Base-by-base conservation (phyloP, 2,888 invertebrate genomes). In the Endomychus coccineus region DNA sequence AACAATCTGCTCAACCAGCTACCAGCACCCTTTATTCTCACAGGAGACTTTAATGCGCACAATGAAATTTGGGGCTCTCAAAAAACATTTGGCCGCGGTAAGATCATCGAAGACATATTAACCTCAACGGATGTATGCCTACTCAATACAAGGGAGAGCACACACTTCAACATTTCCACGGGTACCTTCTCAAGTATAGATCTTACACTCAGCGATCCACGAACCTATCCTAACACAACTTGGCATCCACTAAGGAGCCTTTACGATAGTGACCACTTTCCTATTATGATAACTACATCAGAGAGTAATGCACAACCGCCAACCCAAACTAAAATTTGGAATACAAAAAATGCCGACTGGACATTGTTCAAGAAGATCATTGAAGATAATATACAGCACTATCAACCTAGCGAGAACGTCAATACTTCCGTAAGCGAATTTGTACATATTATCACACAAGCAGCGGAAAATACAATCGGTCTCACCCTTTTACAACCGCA, bases 201-300 rank as follows among this genome's bases (percentile, higher is more conserved):
- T 22, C 28, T 39, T n/a, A 38, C 34, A n/a, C 27, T 42, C 2
- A 39, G 34, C 11, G 31, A 38, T 17, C 37, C 37, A 19, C 16
- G 15, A 4, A 11, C 16, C 14, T 7, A 16, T 13, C 35, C 29
- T 19, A 15, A 2, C 9, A 7, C 39, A 11, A 16, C 23, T n/a
- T 42, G 39, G 42, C 7, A 19, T 5, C 16, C 27, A n/a, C 21
- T 24, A 21, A 35, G 35, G 1, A 19, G 19, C 16, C 33, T 42
- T 5, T 32, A 12, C 16, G 39, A 15, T 7, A 42, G 42, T 16
- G 23, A 42, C 17, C 39, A 42, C 27, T 42, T 17, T 15, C 33
- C 39, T n/a, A 39, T 41, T 37, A 16, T 27, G 25, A 41, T 41
- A 15, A 5, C 31, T n/a, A n/a, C n/a, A n/a, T n/a, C n/a, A 14